Conservation (phyloP, 1,140 invertebrate species). For the Pygmarrhopalites habei region DNA sequence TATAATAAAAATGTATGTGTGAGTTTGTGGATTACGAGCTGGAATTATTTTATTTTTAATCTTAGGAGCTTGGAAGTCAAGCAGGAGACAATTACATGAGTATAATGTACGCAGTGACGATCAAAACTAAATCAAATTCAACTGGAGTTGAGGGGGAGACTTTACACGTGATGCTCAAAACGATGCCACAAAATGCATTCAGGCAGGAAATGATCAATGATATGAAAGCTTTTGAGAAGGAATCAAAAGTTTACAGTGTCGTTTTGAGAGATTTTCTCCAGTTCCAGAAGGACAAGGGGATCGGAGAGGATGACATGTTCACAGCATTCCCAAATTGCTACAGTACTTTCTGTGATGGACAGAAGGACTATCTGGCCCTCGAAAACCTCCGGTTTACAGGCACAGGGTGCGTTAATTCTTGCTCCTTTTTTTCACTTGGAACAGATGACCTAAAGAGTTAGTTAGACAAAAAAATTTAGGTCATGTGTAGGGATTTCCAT, state of each 20-base stretch:
- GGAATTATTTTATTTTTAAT: no score
- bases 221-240: slow-evolving; percentile 23
- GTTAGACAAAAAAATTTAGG: background rate
- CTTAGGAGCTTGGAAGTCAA: slow-evolving; percentile 44
- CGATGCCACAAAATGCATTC: slow-evolving; percentile 23
- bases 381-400: slow-evolving; percentile 19
- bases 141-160: slow-evolving; percentile 4
- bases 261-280: slow-evolving; percentile 14
- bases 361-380: slow-evolving; percentile 23
- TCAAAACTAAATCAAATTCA: slow-evolving; percentile 24
- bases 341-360: slow-evolving; percentile 3
- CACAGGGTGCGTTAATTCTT: slow-evolving; percentile 3
- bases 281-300: slow-evolving; percentile 22
- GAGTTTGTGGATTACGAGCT: no score
- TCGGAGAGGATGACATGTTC: slow-evolving; percentile 16
- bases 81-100: slow-evolving; percentile 50
- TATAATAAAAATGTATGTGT: no score
- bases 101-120: slow-evolving; percentile 44
- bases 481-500: background rate
- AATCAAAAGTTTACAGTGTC: slow-evolving; percentile 23
- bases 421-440: background rate
- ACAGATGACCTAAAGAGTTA: background rate
- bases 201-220: slow-evolving; percentile 28
- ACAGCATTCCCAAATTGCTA: slow-evolving; percentile 18
- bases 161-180: slow-evolving; percentile 29